phyloP scores from a whole-genome alignment of 1,140 invertebrate genomes.

The Drosophila jambulina region DNA sequence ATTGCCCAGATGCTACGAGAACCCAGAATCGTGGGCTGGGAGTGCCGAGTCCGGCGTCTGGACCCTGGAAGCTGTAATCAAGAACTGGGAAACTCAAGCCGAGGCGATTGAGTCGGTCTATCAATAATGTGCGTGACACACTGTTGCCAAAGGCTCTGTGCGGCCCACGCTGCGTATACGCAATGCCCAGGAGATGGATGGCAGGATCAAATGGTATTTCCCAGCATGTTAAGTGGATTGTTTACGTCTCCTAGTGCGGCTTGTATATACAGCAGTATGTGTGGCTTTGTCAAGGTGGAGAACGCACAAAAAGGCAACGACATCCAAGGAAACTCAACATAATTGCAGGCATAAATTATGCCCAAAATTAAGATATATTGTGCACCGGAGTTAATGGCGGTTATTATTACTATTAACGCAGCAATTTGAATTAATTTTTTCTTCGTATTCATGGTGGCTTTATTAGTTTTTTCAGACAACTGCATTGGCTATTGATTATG shows the following conservation, averaged over 20 bases:
- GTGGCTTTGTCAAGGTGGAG: constrained; percentile 28
- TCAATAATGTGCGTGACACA: constrained; percentile 76
- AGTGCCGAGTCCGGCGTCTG: not conserved
- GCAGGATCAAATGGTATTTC: constrained; percentile 79
- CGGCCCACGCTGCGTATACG: constrained; percentile 55
- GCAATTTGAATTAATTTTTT: constrained; percentile 76
- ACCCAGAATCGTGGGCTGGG: not conserved
- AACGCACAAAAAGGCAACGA: constrained; percentile 12
- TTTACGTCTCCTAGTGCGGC: constrained; percentile 50
- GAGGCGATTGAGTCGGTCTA: constrained; percentile 55
- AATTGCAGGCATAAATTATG: constrained; percentile 77
- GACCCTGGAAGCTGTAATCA: constrained; percentile 34
- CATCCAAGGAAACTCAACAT: constrained; percentile 45
- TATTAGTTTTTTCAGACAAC: constrained; percentile 52
- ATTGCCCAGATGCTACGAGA: constrained; percentile 62
- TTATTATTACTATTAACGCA: constrained; percentile 39
- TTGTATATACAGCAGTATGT: constrained; percentile 6
- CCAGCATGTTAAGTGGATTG: constrained; percentile 77
- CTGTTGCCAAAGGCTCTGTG: constrained; percentile 49
- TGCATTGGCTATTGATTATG: constrained; percentile 31
- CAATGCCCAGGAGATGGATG: constrained; percentile 69
- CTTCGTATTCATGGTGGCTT: constrained; percentile 34
- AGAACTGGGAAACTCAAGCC: constrained; percentile 36
- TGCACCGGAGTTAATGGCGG: constrained; percentile 43
- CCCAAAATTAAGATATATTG: constrained; percentile 73